A percentile compares a stretch with the other conserved stretches of the same genome.
phyloP scores from a whole-genome alignment of 2,888 invertebrate species.

The Ditula angustiorana region DNA sequence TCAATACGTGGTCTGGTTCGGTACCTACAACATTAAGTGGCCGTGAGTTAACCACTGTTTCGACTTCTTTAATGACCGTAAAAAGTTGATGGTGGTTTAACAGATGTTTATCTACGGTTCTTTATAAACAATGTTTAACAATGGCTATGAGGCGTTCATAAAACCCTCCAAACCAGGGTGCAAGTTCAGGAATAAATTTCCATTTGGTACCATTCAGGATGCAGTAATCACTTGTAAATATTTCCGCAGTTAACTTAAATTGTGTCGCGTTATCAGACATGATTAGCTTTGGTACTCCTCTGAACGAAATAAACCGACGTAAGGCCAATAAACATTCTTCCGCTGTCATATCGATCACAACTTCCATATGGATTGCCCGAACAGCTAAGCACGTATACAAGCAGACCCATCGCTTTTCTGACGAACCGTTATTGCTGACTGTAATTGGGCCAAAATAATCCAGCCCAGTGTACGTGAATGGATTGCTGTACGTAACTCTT shows the following conservation, averaged over 20 bases:
- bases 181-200: conserved; percentile 41
- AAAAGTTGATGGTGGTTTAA: conserved; percentile 28
- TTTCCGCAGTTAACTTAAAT: conserved; percentile 39
- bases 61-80: conserved; percentile 39
- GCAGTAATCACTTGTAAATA: conserved; percentile 33
- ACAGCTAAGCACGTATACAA: conserved; percentile 14
- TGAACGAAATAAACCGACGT: conserved; percentile 20
- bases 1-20: too few species aligned
- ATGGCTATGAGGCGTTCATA: conserved; percentile 40
- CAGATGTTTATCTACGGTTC: conserved; percentile 39
- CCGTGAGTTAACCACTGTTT: conserved; percentile 40
- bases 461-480: neutral
- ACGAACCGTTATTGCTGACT: neutral
- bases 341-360: conserved; percentile 34
- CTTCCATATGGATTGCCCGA: conserved; percentile 37
- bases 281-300: conserved; percentile 28
- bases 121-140: conserved; percentile 38
- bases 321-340: conserved; percentile 37
- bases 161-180: conserved; percentile 41
- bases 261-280: conserved; percentile 40
- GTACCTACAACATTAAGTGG: too few species aligned
- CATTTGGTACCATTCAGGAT: conserved; percentile 36
- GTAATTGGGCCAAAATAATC: neutral
- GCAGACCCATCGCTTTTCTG: neutral
- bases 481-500: neutral